phyloP scores from a whole-genome alignment of 2,888 invertebrate genomes.

The Trachelus iudaicus region DNA sequence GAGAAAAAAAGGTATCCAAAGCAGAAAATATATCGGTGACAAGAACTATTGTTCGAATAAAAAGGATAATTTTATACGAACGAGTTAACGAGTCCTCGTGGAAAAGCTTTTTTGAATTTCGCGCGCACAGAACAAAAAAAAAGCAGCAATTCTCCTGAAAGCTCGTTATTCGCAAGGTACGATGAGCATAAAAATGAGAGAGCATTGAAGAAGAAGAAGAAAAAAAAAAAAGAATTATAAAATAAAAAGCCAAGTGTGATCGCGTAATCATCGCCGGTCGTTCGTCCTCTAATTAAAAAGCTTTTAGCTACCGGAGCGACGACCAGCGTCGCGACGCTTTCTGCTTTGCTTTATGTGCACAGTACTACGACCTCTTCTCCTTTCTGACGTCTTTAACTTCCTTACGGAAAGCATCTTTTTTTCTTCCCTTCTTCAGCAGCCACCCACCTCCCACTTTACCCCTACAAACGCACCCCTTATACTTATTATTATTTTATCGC shows the following conservation, averaged over 20 bases:
- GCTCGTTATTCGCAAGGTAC: neutral
- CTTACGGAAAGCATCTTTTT: neutral
- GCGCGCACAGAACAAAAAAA: neutral
- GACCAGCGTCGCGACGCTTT: neutral
- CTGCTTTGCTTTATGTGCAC: neutral
- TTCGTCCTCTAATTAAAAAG: constrained; percentile 9
- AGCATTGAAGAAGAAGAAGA: neutral
- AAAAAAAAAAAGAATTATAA: too few species aligned
- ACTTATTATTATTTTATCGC: neutral
- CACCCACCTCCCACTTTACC: neutral
- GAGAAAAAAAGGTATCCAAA: neutral
- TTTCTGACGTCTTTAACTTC: neutral
- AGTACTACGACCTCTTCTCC: neutral
- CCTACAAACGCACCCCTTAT: neutral
- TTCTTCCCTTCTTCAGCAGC: neutral
- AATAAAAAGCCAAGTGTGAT: neutral
- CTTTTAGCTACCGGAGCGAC: neutral
- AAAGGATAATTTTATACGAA: neutral
- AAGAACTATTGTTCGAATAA: neutral
- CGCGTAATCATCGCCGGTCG: neutral
- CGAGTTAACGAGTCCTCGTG: neutral
- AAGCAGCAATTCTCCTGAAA: neutral
- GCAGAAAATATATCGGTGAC: neutral
- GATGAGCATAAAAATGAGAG: neutral
- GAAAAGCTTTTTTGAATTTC: neutral